Evolutionary conservation across 2,113 vertebrate genomes (phyloP).

Genomic region (Geococcyx californianus): DNA sequence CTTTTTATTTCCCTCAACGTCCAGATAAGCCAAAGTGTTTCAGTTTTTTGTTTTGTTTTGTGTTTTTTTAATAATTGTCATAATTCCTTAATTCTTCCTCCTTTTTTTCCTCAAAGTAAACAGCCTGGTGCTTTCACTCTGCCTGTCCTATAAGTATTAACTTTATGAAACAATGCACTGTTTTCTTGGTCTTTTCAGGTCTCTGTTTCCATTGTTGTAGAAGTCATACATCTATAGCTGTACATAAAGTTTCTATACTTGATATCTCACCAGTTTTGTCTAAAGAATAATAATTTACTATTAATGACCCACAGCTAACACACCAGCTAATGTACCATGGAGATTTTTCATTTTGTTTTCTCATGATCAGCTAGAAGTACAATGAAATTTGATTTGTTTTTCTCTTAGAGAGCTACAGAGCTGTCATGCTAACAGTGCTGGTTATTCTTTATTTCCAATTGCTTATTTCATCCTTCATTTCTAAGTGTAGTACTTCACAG

Average conservation of each 20-base stretch:
- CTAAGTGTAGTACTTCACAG: background rate
- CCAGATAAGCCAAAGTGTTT: background rate
- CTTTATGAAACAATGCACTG: background rate
- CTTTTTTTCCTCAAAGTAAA: background rate
- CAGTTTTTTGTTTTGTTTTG: background rate
- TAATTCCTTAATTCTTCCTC: background rate
- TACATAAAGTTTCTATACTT: background rate
- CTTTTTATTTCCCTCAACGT: background rate
- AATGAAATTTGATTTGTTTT: background rate
- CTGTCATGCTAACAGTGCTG: background rate
- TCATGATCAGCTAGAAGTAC: background rate
- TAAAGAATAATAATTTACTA: background rate
- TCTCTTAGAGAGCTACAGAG: background rate
- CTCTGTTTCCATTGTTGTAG: background rate
- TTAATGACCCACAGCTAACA: background rate
- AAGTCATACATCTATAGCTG: background rate
- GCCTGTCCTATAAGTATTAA: background rate
- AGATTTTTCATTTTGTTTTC: background rate
- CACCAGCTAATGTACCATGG: background rate
- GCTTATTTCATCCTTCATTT: background rate
- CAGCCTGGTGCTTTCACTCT: background rate
- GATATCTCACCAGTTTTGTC: background rate
- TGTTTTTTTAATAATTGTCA: background rate
- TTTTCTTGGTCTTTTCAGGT: background rate
- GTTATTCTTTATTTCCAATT: background rate